These are phyloP conservation scores for Chelidonichthys spinosus DNA, from an alignment of 2,797 vertebrate genomes.

Conservation along the genomic window DNA sequence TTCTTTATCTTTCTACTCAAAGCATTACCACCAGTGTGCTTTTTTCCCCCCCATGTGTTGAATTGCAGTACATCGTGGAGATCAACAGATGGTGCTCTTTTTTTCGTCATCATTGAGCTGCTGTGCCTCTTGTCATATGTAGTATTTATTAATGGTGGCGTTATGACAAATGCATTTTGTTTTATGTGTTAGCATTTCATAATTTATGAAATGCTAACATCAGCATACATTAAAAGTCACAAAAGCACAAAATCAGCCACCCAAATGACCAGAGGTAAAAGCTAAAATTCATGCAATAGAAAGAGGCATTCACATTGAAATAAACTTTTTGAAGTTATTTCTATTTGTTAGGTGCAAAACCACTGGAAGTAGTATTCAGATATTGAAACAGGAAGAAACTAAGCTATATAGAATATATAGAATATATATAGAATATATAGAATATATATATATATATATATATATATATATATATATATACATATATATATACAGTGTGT, in stretches of 20 bases:
- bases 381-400: too few species aligned
- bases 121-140: not conserved
- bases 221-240: not conserved
- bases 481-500: too few species aligned
- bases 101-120: not conserved
- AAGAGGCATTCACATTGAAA: not conserved
- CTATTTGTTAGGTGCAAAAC: not conserved
- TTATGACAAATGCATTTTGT: not conserved
- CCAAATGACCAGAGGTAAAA: not conserved
- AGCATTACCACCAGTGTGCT: constrained; percentile 5
- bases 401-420: too few species aligned
- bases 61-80: constrained; percentile 31
- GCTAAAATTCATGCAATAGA: not conserved
- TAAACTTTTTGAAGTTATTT: not conserved
- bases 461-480: too few species aligned
- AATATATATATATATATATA: too few species aligned
- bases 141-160: too few species aligned
- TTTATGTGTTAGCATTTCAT: not conserved
- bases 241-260: not conserved
- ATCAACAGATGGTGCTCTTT: constrained; percentile 51
- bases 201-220: not conserved
- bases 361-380: not conserved
- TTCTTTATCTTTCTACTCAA: constrained; percentile 93
- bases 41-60: not conserved
- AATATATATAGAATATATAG: too few species aligned